Base-by-base conservation (phyloP, 2,888 invertebrate species). In the Flexamia atlantica region DNA sequence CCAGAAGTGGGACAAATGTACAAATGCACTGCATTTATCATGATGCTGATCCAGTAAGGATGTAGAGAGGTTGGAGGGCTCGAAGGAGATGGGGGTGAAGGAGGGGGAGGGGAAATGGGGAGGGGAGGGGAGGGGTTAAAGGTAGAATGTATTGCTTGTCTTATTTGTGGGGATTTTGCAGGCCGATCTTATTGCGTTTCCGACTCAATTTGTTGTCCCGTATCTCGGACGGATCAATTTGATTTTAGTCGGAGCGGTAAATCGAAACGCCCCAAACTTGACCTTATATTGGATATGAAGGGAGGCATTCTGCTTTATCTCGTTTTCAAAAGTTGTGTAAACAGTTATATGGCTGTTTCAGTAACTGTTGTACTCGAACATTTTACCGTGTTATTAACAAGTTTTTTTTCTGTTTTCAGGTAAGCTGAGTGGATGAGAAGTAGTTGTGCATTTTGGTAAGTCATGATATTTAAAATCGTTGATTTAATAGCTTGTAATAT, bases 91-190 rank as follows among this genome's bases (percentile, higher is more conserved):
- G 53, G 53, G 53, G 12, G 40, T 40, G n/a, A n/a, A n/a, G 57
- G 46, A 23, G 3, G 57, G 20, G 20, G 57, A 10, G 57, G 50
- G 50, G 28, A 1, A 2, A 5, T 20, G 57, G 23, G 57, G 17
- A 50, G 50, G 50, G 9, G 57, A 4, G 23, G 23, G 57, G 46
- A 17, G 28, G 64, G 64, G 64, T 64, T 64, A 64, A 64, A 64
- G 64, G 64, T 64, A 64, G 64, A 64, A 64, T 64, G 64, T 64
- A 64, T 64, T 64, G 64, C 64, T 64, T 64, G 64, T 64, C 64
- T 64, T 64, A 64, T 64, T 64, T 64, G 64, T 64, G 64, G 64
- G 64, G 64, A 64, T 64, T 64, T 64, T 64, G 64, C 64, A 30
- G 64, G 28, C 64, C 64, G 64, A 64, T 64, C 64, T 64, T 64